phyloP scores from a whole-genome alignment of 2,797 vertebrate species.

The Argya squamiceps region DNA sequence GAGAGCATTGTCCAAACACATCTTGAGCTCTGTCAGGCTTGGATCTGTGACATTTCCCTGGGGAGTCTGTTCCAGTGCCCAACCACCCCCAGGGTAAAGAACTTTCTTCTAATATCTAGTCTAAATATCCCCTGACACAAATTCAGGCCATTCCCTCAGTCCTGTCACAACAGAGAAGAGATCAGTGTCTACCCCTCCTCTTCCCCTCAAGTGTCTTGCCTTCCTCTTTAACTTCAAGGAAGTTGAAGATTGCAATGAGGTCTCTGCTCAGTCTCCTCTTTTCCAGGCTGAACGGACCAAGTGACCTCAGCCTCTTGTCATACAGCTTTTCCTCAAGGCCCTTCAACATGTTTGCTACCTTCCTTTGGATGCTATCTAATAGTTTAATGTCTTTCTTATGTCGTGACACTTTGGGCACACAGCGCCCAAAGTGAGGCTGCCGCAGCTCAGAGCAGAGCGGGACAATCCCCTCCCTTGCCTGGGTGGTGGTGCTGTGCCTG shows the following conservation, averaged over 20 bases:
- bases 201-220: neutral
- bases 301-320: neutral
- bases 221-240: neutral
- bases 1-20: neutral
- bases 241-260: neutral
- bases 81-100: neutral
- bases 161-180: neutral
- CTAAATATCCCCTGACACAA: neutral
- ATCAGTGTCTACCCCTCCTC: neutral
- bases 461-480: neutral
- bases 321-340: neutral
- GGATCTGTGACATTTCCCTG: no score
- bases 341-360: neutral
- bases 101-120: neutral
- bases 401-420: rapidly evolving
- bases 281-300: neutral
- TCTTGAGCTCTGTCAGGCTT: neutral
- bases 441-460: rapidly evolving
- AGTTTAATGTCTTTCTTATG: neutral
- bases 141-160: neutral
- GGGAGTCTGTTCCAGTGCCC: neutral
- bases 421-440: rapidly evolving
- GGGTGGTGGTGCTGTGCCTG: rapidly evolving
- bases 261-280: neutral
- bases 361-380: neutral